Evolutionary conservation across 2,888 invertebrate genomes (phyloP), one percentile per base, ranked within the genome.

Genomic region (Pherbina coryleti): DNA sequence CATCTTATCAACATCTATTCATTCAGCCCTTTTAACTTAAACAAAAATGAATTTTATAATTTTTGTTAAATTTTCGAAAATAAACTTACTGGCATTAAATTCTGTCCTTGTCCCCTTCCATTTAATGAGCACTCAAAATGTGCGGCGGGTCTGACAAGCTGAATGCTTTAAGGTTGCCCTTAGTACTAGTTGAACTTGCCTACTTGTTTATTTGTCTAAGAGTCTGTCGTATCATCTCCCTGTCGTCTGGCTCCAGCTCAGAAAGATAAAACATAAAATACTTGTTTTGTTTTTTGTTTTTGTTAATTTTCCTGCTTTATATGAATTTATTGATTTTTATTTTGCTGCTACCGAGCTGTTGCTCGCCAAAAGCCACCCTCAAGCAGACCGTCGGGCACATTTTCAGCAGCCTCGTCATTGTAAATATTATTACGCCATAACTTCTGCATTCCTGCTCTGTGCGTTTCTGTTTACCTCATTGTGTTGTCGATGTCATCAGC

Each of bases 241-340:
- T 60, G 60, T 25, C 28, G 60, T 28, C 28, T 60, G 9, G 28
- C 25, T 8, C 9, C 14, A 44, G 44, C 44, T 44, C 44, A 44
- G 44, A 44, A 44, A 44, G 14, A 44, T 44, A 44, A 44, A 44
- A 44, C 11, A 44, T 44, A 11, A 37, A 7, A 25, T 57, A 8
- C 22, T 57, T n/a, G 22, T 19, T n/a, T 19, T 55, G 7, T 7
- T 55, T 22, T n/a, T 11, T 57, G 5, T 60, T 28, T 60, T 28
- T 60, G 25, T 60, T 9, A 11, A 4, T 11, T 28, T 60, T 37
- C 5, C 19, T n/a, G 11, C 37, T 34, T 66, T 37, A 11, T 44
- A 19, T 19, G 22, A 66, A 66, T 66, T 66, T 44, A 66, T 66
- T 66, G 66, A 66, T 66, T 66, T 66, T 66, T 66, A n/a, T 37